These are phyloP conservation scores for Acyrthosiphon pisum DNA, from an alignment of 1,140 invertebrate genomes.

Conservation along the genomic window DNA sequence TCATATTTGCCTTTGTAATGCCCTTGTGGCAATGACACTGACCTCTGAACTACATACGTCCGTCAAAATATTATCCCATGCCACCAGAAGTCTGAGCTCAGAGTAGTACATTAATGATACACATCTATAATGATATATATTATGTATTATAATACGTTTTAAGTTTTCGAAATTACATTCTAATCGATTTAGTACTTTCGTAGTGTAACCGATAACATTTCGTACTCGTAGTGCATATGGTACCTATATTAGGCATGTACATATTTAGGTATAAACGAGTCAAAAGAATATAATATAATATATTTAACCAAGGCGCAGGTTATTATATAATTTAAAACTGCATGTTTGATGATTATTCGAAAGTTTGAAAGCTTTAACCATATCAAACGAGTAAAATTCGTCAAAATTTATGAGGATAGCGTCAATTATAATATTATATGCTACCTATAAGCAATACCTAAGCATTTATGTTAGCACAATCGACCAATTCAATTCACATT, in stretches of 20 bases:
- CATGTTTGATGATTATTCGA: neutral
- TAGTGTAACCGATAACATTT: neutral
- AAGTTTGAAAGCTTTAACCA: neutral
- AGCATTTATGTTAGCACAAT: neutral
- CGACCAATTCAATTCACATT: neutral
- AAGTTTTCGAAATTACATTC: neutral
- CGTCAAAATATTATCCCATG: constrained; percentile 33
- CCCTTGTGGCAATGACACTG: constrained; percentile 51
- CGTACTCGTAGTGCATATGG: neutral
- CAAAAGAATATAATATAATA: neutral
- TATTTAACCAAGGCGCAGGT: neutral
- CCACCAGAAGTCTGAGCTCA: neutral
- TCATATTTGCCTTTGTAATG: constrained; percentile 55
- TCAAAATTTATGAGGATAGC: neutral
- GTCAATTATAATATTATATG: neutral
- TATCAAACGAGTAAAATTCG: neutral
- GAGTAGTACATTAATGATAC: neutral
- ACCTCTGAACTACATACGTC: constrained; percentile 42
- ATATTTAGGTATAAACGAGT: neutral
- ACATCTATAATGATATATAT: neutral
- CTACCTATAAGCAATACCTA: neutral
- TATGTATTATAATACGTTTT: neutral
- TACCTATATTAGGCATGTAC: neutral
- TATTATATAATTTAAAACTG: neutral
- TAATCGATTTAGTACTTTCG: neutral